Base-by-base conservation (phyloP, 2,797 vertebrate genomes). In the Xiphophorus birchmanni region DNA sequence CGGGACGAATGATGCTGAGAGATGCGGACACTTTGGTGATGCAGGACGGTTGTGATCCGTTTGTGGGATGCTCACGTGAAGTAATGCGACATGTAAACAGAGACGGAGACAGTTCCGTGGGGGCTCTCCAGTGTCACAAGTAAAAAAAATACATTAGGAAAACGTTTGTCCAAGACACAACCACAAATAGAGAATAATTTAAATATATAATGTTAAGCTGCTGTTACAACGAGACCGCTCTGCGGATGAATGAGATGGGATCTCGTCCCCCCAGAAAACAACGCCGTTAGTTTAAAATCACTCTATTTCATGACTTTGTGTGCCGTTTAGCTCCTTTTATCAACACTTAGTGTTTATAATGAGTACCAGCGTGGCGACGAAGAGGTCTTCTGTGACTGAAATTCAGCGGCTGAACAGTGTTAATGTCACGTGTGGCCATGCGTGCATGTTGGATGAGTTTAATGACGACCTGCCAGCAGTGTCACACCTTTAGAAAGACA, bases 41-140 rank as follows among this genome's bases (percentile, higher is more conserved):
- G 92, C 94, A 72, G 93, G 91, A 82, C 77, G 84, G 86, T 75
- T 85, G 67, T 50, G 84, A 69, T 91, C 76, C 84, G 76, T 79
- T 50, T 80, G 74, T 37, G 79, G 87, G 87, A 87, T 84, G 84
- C 74, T 81, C 81, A 83, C 73, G 85, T 77, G 76, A 84, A 87
- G 87, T 86, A 87, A 83, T 75, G 83, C 82, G 54, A 29, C 7
- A 58, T 84, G 86, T 81, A 84, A 82, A 75, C 81, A 15, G 56
- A 44, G 78, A 23, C 6, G 23, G 5, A 17, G 42, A 35, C 0
- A 3, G 76, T n/a, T 65, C 78, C 47, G 29, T 7, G 12, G 21
- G 5, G 50, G 69, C 37, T 60, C 2, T 44, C 32, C 2, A 18
- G 12, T n/a, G 13, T 58, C 37, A 26, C 40, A 3, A 32, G 35